These are phyloP conservation scores for Aphelenchoides besseyi DNA, from an alignment of 1,140 invertebrate genomes.

Conservation along the genomic window DNA sequence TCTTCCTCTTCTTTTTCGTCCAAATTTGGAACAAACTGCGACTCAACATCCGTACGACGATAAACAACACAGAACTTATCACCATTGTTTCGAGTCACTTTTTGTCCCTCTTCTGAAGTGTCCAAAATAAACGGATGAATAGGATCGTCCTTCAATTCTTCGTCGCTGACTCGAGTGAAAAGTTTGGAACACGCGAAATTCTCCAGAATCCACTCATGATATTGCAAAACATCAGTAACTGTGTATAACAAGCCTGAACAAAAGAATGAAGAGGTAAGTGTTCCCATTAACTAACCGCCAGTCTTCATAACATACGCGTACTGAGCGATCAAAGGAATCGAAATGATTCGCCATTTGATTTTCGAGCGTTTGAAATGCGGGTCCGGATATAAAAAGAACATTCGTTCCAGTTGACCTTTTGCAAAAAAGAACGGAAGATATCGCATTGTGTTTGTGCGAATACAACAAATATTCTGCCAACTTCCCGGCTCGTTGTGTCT, in stretches of 20 bases:
- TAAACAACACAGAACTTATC: slow-evolving; percentile 89
- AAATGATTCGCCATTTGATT: slow-evolving; percentile 99
- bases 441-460: slow-evolving; percentile 98
- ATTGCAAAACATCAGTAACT: slow-evolving; percentile 93
- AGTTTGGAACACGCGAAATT: slow-evolving; percentile 87
- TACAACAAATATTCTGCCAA: slow-evolving; percentile 90
- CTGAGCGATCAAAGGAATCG: slow-evolving; percentile 82
- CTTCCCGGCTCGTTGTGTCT: slow-evolving; percentile 73
- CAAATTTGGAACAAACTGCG: slow-evolving; percentile 8
- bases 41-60: slow-evolving; percentile 63
- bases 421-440: slow-evolving; percentile 88
- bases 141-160: slow-evolving; percentile 75
- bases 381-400: slow-evolving; percentile 99
- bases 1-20: neutral
- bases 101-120: slow-evolving; percentile 95
- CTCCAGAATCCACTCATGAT: slow-evolving; percentile 92
- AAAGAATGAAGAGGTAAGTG: slow-evolving; percentile 20
- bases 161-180: slow-evolving; percentile 74
- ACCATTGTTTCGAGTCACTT: slow-evolving; percentile 90
- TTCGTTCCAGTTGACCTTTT: slow-evolving; percentile 92
- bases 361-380: slow-evolving; percentile 99
- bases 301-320: slow-evolving; percentile 88
- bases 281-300: slow-evolving; percentile 67
- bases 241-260: slow-evolving; percentile 85
- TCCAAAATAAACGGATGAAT: slow-evolving; percentile 82